Evolutionary conservation across 1,140 invertebrate genomes (phyloP), one percentile per base, ranked within the genome.

Genomic region (Popillia japonica): DNA sequence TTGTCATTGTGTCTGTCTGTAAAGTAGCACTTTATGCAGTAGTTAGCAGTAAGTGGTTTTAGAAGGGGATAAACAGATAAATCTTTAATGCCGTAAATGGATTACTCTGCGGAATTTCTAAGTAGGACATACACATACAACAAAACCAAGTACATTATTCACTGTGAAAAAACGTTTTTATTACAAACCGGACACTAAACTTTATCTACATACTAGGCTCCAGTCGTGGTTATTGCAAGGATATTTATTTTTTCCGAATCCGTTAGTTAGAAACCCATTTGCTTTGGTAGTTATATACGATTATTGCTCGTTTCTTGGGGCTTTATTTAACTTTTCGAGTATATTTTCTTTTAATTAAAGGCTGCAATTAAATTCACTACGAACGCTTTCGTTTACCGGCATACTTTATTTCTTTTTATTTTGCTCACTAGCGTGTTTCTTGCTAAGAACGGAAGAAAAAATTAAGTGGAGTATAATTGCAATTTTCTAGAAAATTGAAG

Each of bases 301-400:
- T 55, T 55, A 55, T 55, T 55, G 48, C 48, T 17, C 48, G 48
- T 55, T 55, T 55, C 48, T 17, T 17, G 14, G 48, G 17, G 44
- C 48, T 14, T 55, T 55, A 55, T 55, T 55, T 55, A 55, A 55
- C 48, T 55, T 55, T 55, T 55, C 48, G 48, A 55, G 48, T 55
- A 55, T 55, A 55, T 55, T 55, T 55, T 55, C 48, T 55, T 55
- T 55, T 55, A 55, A 55, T 55, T 55, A 55, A 55, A 17, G 48
- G 14, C 48, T 55, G 48, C 48, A 55, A 55, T 55, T 55, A 55
- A 55, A 55, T n/a, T 55, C 48, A 17, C 17, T 17, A n/a, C 14
- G 14, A 17, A 55, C 48, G 14, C 14, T 0, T 44, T 44, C 42
- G 42, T 44, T 44, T 44, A 44, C 42, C 14, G 9, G 42, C 9